These are phyloP conservation scores for Chromoteleia sp. DNA, from an alignment of 2,888 invertebrate genomes.

Conservation along the genomic window DNA sequence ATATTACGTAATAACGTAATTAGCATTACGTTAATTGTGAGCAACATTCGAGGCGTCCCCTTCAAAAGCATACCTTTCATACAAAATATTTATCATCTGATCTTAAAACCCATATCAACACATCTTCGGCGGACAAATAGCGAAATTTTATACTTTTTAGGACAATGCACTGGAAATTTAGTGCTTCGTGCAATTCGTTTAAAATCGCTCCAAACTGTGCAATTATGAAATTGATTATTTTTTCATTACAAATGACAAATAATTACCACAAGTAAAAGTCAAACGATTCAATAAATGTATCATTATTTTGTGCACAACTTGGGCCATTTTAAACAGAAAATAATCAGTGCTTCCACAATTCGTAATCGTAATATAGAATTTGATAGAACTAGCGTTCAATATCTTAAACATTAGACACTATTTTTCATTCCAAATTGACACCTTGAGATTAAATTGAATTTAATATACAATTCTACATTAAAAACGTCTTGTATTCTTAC, in stretches of 20 bases:
- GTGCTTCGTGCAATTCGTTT: conserved; percentile 3
- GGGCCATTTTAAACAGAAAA: conserved; percentile 12
- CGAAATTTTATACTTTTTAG: conserved; percentile 22
- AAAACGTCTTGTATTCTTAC: conserved; percentile 7
- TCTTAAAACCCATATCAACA: conserved; percentile 44
- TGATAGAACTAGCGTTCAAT: conserved; percentile 36
- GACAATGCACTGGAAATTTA: conserved; percentile 29
- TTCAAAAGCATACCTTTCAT: conserved; percentile 59
- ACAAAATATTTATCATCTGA: conserved; percentile 59
- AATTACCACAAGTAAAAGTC: too few relatives aligned
- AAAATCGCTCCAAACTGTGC: conserved; percentile 9
- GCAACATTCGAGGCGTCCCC: conserved; percentile 72
- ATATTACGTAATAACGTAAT: conserved; percentile 53
- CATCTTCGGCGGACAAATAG: conserved; percentile 59
- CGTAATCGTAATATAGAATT: conserved; percentile 31
- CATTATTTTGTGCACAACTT: neutral
- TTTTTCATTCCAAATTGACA: conserved; percentile 61
- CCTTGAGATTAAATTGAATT: conserved; percentile 41
- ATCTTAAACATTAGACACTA: conserved; percentile 39
- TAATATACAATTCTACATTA: conserved; percentile 42
- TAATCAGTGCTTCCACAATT: conserved; percentile 14
- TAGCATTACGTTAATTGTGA: conserved; percentile 69
- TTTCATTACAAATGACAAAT: too few relatives aligned
- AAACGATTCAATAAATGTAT: neutral
- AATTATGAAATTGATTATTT: neutral